Percentiles rank a stretch among this genome's conserved stretches.
These are phyloP conservation scores for Perca fluviatilis DNA, from an alignment of 2,113 vertebrate genomes.

Conservation along the genomic window DNA sequence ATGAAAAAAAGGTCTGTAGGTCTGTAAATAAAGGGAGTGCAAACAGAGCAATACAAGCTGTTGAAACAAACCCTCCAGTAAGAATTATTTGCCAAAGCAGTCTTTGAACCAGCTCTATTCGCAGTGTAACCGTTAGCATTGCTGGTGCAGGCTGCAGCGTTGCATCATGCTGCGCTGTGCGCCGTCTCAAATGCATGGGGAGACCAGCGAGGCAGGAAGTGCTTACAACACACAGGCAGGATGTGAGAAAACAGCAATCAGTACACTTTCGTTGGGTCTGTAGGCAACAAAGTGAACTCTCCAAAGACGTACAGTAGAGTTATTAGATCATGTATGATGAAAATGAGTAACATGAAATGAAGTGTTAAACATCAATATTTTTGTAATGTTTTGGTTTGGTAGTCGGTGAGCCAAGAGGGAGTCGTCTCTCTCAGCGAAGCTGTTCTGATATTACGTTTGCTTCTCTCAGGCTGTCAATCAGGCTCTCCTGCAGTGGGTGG, in stretches of 20 bases:
- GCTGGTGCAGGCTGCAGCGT: slow-evolving; percentile 35
- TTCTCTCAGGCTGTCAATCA: slow-evolving; percentile 51
- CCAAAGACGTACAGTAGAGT: neutral
- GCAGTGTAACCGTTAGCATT: slow-evolving; percentile 34
- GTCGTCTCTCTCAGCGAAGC: slow-evolving; percentile 6
- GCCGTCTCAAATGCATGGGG: neutral
- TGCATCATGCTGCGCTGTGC: slow-evolving; percentile 44
- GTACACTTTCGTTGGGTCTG: slow-evolving; percentile 12
- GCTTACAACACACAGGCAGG: neutral
- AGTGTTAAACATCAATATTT: slow-evolving; percentile 4
- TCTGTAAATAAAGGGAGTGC: neutral
- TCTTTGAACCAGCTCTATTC: slow-evolving; percentile 23
- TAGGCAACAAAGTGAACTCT: slow-evolving; percentile 5
- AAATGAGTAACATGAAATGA: neutral
- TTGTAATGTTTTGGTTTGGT: neutral
- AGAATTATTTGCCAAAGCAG: slow-evolving; percentile 1
- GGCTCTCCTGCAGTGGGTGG: slow-evolving; percentile 40
- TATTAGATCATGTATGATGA: slow-evolving; percentile 1
- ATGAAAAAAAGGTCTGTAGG: neutral
- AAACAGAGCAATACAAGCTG: neutral
- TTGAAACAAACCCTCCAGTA: neutral
- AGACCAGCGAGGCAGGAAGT: neutral
- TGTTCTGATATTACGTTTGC: slow-evolving; percentile 33
- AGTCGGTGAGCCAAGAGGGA: neutral
- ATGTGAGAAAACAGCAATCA: neutral